Base-by-base conservation (phyloP, 2,888 invertebrate genomes). In the Troilus luridus region DNA sequence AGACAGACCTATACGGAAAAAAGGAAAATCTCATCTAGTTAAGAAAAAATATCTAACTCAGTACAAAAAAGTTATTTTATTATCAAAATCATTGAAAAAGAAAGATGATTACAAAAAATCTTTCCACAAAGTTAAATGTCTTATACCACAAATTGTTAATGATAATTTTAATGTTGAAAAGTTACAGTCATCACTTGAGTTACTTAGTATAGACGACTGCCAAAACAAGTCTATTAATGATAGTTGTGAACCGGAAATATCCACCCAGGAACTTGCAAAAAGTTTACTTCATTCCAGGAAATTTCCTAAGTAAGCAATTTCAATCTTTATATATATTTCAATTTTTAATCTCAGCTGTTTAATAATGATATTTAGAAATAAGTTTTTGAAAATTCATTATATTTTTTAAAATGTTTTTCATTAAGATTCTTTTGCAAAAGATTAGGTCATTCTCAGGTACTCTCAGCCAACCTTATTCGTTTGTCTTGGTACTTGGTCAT, bases 241-340 rank as follows among this genome's bases (percentile, higher is more conserved):
- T 11, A 60, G n/a, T 56, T 58, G 11, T n/a, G n/a, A 85, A n/a
- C 21, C 41, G 56, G 67, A 89, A 62, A 64, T 54, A 41, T 89
- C 59, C 11, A 64, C 64, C 12, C 14, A n/a, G 10, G 77, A 72
- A 90, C 24, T 67, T 7, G 58, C 77, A 24, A 90, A 90, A 58
- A 77, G 14, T 24, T 72, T 90, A 56, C 72, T 92, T 59, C 92
- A 91, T 88, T 91, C 90, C 27, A 67, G 88, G 67, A 90, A 88
- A 41, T 91, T 92, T 81, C 91, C 91, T 88, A 91, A 92, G 92
- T 92, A 91, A 88, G 92, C 91, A n/a, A 17, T 88, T 88, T 6
- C 41, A 41, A 41, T 41, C 5, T 41, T 62, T 17, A 64, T 72
- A n/a, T n/a, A n/a, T n/a, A n/a, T n/a, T n/a, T n/a, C 17, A 62